phyloP scores from a whole-genome alignment of 2,113 vertebrate species.

The Podarcis cretensis region DNA sequence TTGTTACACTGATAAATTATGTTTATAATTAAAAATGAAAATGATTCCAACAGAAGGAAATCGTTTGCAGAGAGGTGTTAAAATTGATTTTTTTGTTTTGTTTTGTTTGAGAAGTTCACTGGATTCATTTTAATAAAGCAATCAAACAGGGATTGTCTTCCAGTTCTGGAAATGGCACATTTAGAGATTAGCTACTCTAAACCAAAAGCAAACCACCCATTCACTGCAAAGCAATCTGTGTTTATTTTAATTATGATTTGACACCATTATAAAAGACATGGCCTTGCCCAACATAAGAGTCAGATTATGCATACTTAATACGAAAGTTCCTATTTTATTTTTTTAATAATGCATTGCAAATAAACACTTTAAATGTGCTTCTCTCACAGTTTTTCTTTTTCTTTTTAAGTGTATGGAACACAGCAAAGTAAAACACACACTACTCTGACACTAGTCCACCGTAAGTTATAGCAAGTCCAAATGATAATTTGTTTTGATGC shows the following conservation, averaged over 20 bases:
- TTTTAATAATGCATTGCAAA: slow-evolving; percentile 59
- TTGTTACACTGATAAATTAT: slow-evolving; percentile 49
- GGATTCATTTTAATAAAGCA: slow-evolving; percentile 66
- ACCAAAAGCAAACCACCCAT: slow-evolving; percentile 44
- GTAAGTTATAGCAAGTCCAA: too few relatives aligned
- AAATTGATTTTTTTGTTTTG: slow-evolving; percentile 44
- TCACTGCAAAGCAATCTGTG: slow-evolving; percentile 24
- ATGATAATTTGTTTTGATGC: too few relatives aligned
- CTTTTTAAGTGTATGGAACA: neutral
- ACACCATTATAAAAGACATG: slow-evolving; percentile 59
- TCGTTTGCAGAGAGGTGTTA: slow-evolving; percentile 61
- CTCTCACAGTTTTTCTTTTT: neutral
- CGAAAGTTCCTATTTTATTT: slow-evolving; percentile 40
- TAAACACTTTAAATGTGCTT: slow-evolving; percentile 52
- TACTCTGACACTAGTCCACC: neutral
- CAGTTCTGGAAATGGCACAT: slow-evolving; percentile 36
- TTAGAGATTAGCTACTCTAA: slow-evolving; percentile 53
- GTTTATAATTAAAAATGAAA: slow-evolving; percentile 67
- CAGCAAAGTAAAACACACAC: neutral
- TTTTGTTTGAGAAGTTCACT: slow-evolving; percentile 37
- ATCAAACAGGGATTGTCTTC: slow-evolving; percentile 29
- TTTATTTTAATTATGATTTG: slow-evolving; percentile 64
- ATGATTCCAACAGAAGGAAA: slow-evolving; percentile 49
- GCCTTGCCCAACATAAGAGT: slow-evolving; percentile 43
- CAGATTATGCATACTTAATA: slow-evolving; percentile 42